Evolutionary conservation across 2,888 invertebrate genomes (phyloP).

Genomic region (Macrophya alboannulata): DNA sequence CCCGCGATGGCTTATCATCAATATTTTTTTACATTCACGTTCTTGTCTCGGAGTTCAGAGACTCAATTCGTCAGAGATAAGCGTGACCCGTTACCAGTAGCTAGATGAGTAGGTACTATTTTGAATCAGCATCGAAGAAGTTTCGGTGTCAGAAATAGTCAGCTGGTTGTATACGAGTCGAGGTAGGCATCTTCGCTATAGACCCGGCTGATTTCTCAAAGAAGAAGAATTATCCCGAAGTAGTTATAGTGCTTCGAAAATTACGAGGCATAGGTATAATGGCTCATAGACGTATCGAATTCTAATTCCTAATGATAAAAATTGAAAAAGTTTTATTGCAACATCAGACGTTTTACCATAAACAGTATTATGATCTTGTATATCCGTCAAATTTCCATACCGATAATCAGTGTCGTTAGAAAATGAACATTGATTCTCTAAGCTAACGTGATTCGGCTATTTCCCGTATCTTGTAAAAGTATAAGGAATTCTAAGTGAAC

Average conservation of each 20-base stretch:
- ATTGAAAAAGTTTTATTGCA: not conserved
- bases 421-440: too few relatives aligned
- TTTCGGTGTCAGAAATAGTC: slow-evolving; percentile 42
- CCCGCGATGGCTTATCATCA: not conserved
- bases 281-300: too few relatives aligned
- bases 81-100: slow-evolving; percentile 13
- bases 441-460: not conserved
- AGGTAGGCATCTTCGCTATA: not conserved
- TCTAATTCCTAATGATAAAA: not conserved
- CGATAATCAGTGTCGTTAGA: not conserved
- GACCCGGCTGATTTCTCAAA: not conserved
- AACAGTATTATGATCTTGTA: not conserved
- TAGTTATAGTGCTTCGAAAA: not conserved
- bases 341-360: not conserved
- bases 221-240: not conserved
- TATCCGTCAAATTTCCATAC: not conserved
- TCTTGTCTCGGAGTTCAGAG: not conserved
- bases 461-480: not conserved
- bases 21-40: not conserved
- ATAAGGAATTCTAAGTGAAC: not conserved
- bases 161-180: not conserved
- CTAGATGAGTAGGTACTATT: slow-evolving; percentile 6
- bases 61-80: not conserved
- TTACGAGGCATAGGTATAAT: too few relatives aligned
- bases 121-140: slow-evolving; percentile 40